A percentile compares a stretch with the other conserved stretches of the same genome.
phyloP scores from a whole-genome alignment of 2,113 vertebrate species.

The Rattus norvegicus region GRCr8 NC_086026.1:48700501-48701000 shows the following conservation, averaged over 20 bases:
- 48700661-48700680: background rate
- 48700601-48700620: background rate
- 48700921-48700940: background rate
- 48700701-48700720: background rate
- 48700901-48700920: too few relatives aligned
- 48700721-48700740: background rate
- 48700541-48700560: background rate
- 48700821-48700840: background rate
- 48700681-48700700: background rate
- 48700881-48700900: background rate
- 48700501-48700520: background rate
- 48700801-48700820: background rate
- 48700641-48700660: background rate
- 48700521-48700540: background rate
- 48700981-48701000: background rate
- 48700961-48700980: slow-evolving; percentile 12
- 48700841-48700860: background rate
- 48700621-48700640: background rate
- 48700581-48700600: background rate
- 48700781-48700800: background rate
- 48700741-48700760: background rate
- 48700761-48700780: background rate
- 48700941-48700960: background rate
- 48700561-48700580: background rate
- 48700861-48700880: background rate